These are phyloP conservation scores for Heteromormyrus szaboi DNA, from an alignment of 2,797 vertebrate genomes.

Conservation along the genomic window DNA sequence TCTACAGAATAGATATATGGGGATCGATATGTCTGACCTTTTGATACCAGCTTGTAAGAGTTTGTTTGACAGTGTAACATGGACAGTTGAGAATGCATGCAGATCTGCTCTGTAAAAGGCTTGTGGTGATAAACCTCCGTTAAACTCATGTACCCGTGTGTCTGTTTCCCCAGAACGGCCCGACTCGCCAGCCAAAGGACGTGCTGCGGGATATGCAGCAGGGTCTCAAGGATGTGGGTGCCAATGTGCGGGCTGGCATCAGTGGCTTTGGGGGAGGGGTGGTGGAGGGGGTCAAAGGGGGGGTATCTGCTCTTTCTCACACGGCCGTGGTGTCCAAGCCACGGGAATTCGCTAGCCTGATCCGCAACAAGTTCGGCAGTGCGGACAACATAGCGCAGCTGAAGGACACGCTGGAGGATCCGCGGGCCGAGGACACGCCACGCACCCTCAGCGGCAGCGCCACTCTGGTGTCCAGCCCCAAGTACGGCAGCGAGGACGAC, in stretches of 20 bases:
- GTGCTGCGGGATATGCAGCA: constrained; percentile 56
- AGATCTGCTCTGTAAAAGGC: neutral
- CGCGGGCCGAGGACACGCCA: constrained; percentile 48
- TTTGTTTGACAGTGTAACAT: neutral
- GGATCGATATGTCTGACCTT: neutral
- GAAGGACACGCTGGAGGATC: constrained; percentile 74
- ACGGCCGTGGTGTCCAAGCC: constrained; percentile 78
- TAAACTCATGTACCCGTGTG: neutral
- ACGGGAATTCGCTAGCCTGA: constrained; percentile 86
- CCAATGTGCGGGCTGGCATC: constrained; percentile 72
- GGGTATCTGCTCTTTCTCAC: constrained; percentile 70
- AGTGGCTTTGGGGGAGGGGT: constrained; percentile 71
- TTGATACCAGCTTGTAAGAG: neutral
- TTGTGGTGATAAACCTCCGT: neutral
- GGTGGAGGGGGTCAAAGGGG: constrained; percentile 70
- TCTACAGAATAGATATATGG: no score
- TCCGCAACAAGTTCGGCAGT: constrained; percentile 92
- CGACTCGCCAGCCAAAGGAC: constrained; percentile 69
- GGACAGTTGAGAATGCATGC: neutral
- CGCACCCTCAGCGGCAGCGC: constrained; percentile 78
- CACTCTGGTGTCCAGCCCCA: constrained; percentile 76
- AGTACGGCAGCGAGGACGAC: constrained; percentile 87
- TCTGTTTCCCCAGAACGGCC: constrained; percentile 54
- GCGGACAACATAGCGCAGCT: constrained; percentile 92
- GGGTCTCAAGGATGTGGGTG: constrained; percentile 64